Evolutionary conservation across 2,888 invertebrate genomes (phyloP).

Genomic region (Carpatolechia fugitivella): DNA sequence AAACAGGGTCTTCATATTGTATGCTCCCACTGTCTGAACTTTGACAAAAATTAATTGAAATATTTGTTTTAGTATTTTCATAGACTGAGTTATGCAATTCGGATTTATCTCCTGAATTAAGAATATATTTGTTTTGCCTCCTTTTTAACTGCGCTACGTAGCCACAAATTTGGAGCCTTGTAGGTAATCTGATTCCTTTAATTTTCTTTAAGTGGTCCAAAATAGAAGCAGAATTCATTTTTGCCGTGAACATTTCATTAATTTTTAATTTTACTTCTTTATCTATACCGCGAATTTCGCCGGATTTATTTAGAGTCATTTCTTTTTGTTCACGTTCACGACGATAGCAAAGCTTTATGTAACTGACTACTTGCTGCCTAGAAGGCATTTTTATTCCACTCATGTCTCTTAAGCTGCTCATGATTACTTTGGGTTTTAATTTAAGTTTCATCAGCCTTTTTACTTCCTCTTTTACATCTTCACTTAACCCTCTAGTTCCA

Average conservation of each 20-base stretch:
- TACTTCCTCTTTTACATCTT: not conserved
- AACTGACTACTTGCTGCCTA: not conserved
- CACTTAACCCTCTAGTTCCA: not conserved
- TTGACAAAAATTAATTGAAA: no score
- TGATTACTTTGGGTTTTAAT: not conserved
- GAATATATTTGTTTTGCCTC: not conserved
- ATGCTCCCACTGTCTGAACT: not conserved
- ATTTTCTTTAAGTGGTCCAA: not conserved
- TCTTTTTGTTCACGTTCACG: not conserved
- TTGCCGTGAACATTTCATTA: not conserved
- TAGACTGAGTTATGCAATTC: no score
- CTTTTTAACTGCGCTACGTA: not conserved
- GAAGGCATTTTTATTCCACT: not conserved
- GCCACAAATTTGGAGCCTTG: not conserved
- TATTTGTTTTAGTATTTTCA: no score
- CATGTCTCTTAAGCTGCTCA: not conserved
- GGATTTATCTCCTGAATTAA: not conserved
- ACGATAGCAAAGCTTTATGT: not conserved
- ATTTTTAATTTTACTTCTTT: not conserved
- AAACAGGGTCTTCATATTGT: not conserved
- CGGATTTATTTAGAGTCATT: not conserved
- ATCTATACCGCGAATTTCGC: conserved; percentile 2
- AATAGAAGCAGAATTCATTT: not conserved
- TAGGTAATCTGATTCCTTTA: not conserved
- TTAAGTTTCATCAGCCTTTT: not conserved